Conservation (phyloP, 2,888 invertebrate genomes). For the Cataglyphis rosenhaueri region DNA sequence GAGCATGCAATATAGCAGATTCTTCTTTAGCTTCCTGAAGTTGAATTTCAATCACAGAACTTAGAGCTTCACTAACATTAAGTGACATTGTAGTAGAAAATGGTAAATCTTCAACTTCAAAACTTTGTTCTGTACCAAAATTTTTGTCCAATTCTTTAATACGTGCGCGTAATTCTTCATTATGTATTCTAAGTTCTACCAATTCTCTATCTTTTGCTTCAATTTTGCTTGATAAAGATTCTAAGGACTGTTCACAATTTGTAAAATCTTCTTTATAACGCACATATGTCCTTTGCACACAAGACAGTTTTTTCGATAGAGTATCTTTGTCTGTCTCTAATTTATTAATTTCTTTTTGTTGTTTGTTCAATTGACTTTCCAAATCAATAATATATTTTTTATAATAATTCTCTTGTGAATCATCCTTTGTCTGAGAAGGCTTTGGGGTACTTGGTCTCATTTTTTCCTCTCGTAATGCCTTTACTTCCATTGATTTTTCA, state of each 20-base stretch:
- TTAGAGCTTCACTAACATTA: constrained; percentile 79
- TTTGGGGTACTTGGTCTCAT: constrained; percentile 79
- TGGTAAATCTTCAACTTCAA: constrained; percentile 77
- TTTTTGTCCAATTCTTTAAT: constrained; percentile 76
- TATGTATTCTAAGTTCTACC: constrained; percentile 74
- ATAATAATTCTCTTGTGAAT: constrained; percentile 80
- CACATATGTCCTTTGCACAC: constrained; percentile 64
- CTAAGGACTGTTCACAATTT: constrained; percentile 72
- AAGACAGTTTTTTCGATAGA: constrained; percentile 84
- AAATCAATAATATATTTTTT: constrained; percentile 86
- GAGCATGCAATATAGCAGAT: constrained; percentile 73
- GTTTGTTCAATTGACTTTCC: constrained; percentile 86
- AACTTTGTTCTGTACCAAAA: constrained; percentile 76
- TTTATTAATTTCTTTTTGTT: constrained; percentile 87
- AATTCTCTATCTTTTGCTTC: constrained; percentile 80
- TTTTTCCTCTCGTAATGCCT: constrained; percentile 82
- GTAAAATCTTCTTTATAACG: constrained; percentile 74
- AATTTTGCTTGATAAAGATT: constrained; percentile 72
- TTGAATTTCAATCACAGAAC: constrained; percentile 83
- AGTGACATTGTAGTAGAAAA: constrained; percentile 58
- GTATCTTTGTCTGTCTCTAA: constrained; percentile 86
- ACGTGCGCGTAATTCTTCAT: constrained; percentile 79
- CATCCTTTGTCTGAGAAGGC: constrained; percentile 80
- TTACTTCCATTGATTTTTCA: constrained; percentile 83
- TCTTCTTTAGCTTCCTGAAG: constrained; percentile 84